These are phyloP conservation scores for Peromyscus aztecus DNA, from an alignment of 2,797 vertebrate genomes.

Conservation along the genomic window DNA sequence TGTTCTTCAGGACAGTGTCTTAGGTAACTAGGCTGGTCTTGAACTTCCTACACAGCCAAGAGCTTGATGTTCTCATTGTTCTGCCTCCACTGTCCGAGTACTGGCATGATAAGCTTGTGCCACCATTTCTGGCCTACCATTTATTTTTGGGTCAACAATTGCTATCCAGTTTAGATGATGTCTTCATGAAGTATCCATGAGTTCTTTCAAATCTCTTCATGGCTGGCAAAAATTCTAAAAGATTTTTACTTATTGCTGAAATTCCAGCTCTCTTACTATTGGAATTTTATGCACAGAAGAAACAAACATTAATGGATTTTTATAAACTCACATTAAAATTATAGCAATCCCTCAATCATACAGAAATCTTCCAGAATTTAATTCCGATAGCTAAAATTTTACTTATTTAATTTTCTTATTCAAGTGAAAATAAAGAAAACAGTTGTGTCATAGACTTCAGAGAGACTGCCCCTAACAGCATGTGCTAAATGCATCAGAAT, in stretches of 20 bases:
- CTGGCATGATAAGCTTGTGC: not conserved
- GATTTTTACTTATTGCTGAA: not conserved
- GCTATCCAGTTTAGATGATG: not conserved
- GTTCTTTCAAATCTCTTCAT: not conserved
- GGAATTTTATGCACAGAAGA: not conserved
- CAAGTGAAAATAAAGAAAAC: not conserved
- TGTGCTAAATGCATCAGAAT: not conserved
- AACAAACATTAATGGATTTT: not conserved
- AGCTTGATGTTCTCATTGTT: not conserved
- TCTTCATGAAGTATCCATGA: not conserved
- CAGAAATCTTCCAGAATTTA: not conserved
- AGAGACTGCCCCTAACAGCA: not conserved
- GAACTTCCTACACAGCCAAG: not conserved
- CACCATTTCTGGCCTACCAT: not conserved
- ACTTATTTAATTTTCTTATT: constrained; percentile 31
- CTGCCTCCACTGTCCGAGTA: not conserved
- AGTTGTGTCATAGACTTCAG: constrained; percentile 36
- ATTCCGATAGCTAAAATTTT: not conserved
- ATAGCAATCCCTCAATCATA: not conserved
- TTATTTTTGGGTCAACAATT: constrained; percentile 23
- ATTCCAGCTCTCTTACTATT: not conserved
- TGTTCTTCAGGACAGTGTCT: not conserved
- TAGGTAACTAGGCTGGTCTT: not conserved
- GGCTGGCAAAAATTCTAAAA: not conserved
- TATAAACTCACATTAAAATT: not conserved